Base-by-base conservation (phyloP, 2,888 invertebrate genomes). In the Callimorpha dominula region DNA sequence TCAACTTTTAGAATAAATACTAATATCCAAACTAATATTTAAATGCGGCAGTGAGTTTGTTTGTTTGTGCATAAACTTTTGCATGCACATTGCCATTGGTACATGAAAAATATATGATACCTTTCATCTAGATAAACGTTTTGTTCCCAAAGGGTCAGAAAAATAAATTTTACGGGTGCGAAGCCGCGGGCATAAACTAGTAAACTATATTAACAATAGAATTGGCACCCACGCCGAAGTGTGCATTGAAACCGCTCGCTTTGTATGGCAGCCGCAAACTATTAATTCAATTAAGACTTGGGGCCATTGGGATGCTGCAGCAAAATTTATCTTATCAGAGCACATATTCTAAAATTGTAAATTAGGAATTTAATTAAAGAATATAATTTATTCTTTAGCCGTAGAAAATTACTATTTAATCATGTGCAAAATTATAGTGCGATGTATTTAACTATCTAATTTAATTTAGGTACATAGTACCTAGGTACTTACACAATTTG, bases 221-320 rank as follows among this genome's bases (percentile, higher is more conserved):
- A 68, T 68, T 9, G 68, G 9, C 60, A 1, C 68, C 64, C 75
- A 71, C 50, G 46, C 49, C 15, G 31, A 50, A 65, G 69, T 57
- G 70, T 78, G 74, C 74, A 77, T 73, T 75, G 77, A 78, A 76
- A 74, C 73, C 78, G 68, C 62, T 49, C 70, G 73, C 71, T 82
- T 83, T 81, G 86, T 86, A 85, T 79, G 80, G 80, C 78, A 66
- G 68, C 90, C 88, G 78, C 90, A 83, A 88, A 86, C 90, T 89
- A 91, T 90, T 91, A 90, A 91, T 91, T 88, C 78, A 88, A 88
- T 89, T 88, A 88, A 88, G 79, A 81, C 85, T 79, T 73, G 76
- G 68, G 78, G 75, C 81, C 70, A 80, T 81, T 76, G 72, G 80
- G 76, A 78, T 79, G 76, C 87, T 87, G 88, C 88, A 88, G 73